Conservation (phyloP, 1,140 invertebrate genomes). For the Globodera rostochiensis region DNA sequence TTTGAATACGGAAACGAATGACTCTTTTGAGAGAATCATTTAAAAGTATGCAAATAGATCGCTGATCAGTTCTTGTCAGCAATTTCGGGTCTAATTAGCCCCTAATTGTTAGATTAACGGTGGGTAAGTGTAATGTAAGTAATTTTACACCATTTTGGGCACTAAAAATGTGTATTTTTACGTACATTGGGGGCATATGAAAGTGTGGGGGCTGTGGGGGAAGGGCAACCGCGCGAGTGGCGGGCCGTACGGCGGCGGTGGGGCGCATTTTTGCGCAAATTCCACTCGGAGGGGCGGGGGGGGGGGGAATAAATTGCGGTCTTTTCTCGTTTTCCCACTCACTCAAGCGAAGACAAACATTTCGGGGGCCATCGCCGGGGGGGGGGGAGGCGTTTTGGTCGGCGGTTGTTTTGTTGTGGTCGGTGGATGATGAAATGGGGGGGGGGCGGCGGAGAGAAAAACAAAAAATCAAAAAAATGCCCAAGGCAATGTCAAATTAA, state of each 20-base stretch:
- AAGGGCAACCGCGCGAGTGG: background rate
- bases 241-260: background rate
- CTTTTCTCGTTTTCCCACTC: constrained; percentile 1
- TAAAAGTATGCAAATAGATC: too few relatives aligned
- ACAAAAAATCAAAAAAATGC: background rate
- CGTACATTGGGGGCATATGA: background rate
- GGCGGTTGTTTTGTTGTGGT: background rate
- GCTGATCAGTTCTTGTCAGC: too few relatives aligned
- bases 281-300: background rate
- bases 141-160: too few relatives aligned
- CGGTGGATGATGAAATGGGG: background rate
- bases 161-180: background rate
- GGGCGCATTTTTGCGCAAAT: background rate
- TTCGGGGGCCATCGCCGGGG: background rate
- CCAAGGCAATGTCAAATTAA: background rate
- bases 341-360: background rate
- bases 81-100: too few relatives aligned
- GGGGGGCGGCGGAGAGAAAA: background rate
- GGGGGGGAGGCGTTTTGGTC: background rate
- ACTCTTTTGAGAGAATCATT: too few relatives aligned
- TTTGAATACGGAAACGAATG: too few relatives aligned
- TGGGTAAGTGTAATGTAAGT: too few relatives aligned
- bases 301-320: background rate
- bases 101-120: too few relatives aligned
- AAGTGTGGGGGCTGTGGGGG: background rate